phyloP scores from a whole-genome alignment of 2,888 invertebrate genomes.

The Cryptus armator region DNA sequence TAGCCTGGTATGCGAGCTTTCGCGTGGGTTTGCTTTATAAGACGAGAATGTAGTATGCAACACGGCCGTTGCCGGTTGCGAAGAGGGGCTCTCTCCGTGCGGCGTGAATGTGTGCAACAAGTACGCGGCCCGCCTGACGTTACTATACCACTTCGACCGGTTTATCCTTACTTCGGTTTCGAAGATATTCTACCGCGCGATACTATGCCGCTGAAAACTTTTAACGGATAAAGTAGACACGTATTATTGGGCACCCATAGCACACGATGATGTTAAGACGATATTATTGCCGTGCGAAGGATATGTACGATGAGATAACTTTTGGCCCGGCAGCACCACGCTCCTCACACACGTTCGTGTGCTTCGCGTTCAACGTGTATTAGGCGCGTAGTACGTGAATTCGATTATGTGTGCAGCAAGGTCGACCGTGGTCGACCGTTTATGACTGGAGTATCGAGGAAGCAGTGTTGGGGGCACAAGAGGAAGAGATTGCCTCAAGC shows the following conservation, averaged over 20 bases:
- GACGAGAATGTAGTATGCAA: slow-evolving; percentile 41
- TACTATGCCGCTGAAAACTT: not conserved
- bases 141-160: slow-evolving; percentile 19
- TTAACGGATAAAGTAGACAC: not conserved
- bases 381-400: slow-evolving; percentile 3
- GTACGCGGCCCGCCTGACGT: slow-evolving; percentile 16
- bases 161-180: slow-evolving; percentile 24
- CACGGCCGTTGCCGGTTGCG: slow-evolving; percentile 4
- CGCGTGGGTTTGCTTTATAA: slow-evolving; percentile 75
- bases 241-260: not conserved
- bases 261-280: not conserved
- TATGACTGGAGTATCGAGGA: slow-evolving; percentile 24
- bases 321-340: not conserved
- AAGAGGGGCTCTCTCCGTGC: slow-evolving; percentile 43
- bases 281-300: not conserved
- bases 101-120: slow-evolving; percentile 36
- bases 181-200: slow-evolving; percentile 7
- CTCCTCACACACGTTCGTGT: not conserved
- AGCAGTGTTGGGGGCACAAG: slow-evolving; percentile 15
- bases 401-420: slow-evolving; percentile 31
- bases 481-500: slow-evolving; percentile 27
- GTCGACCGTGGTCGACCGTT: slow-evolving; percentile 43
- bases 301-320: not conserved
- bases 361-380: not conserved
- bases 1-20: slow-evolving; percentile 76